A percentile compares a stretch with the other conserved stretches of the same genome.
These are phyloP conservation scores for Antigone vipio DNA, from an alignment of 2,113 vertebrate species.

Conservation along the genomic window DNA sequence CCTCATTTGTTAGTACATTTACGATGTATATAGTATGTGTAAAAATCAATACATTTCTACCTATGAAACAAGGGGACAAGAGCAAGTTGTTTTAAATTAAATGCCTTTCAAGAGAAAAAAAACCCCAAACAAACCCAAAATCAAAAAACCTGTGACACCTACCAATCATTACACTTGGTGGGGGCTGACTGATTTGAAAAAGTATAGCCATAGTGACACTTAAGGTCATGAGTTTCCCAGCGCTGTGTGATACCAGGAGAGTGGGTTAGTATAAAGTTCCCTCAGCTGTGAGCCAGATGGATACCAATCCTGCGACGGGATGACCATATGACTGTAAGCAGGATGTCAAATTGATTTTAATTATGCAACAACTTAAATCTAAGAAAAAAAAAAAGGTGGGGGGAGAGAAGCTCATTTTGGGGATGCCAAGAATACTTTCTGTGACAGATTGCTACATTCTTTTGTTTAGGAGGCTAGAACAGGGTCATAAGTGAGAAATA, in stretches of 20 bases:
- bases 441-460: slow-evolving; percentile 56
- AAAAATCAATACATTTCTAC: not conserved
- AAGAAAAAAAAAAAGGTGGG: not conserved
- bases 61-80: not conserved
- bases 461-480: slow-evolving; percentile 29
- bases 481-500: slow-evolving; percentile 65
- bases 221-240: not conserved
- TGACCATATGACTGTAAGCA: slow-evolving; percentile 32
- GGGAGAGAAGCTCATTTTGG: slow-evolving; percentile 35
- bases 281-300: slow-evolving; percentile 16
- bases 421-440: slow-evolving; percentile 61
- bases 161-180: not conserved
- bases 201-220: not conserved
- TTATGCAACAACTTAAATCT: slow-evolving; percentile 62
- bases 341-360: slow-evolving; percentile 58
- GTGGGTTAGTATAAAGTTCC: not conserved
- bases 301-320: not conserved
- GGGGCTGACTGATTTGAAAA: not conserved
- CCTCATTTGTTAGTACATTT: not conserved
- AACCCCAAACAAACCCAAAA: not conserved
- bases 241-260: not conserved
- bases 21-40: not conserved
- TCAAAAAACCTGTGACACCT: not conserved
- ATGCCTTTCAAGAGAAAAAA: not conserved
- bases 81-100: not conserved